Conservation (phyloP, 2,888 invertebrate genomes). For the Emmelina monodactyla region DNA sequence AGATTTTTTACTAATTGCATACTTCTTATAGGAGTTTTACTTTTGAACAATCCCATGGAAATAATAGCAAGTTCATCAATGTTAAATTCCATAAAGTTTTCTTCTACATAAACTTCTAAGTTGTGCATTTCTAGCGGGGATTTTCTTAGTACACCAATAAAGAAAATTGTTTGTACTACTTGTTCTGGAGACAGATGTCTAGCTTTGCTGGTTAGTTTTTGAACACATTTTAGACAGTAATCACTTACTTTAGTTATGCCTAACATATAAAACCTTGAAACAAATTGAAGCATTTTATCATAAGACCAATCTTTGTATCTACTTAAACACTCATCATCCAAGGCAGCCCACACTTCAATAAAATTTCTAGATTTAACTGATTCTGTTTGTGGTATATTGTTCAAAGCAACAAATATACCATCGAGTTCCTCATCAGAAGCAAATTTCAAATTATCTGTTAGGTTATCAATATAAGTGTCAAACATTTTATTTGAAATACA, state of each 20-base stretch:
- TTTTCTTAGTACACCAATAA: slow-evolving; percentile 67
- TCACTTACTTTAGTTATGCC: slow-evolving; percentile 61
- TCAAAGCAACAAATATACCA: slow-evolving; percentile 55
- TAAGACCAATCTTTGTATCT: slow-evolving; percentile 52
- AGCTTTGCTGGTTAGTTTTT: slow-evolving; percentile 64
- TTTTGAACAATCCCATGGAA: slow-evolving; percentile 82
- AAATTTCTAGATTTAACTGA: slow-evolving; percentile 65
- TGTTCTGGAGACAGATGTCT: slow-evolving; percentile 67
- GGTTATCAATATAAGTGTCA: slow-evolving; percentile 39
- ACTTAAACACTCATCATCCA: slow-evolving; percentile 71
- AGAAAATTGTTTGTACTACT: slow-evolving; percentile 73
- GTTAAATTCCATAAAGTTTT: slow-evolving; percentile 61
- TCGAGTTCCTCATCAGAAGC: slow-evolving; percentile 67
- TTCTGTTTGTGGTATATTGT: slow-evolving; percentile 56
- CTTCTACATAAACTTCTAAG: slow-evolving; percentile 65
- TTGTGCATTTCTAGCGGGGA: slow-evolving; percentile 69
- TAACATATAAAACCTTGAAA: slow-evolving; percentile 71
- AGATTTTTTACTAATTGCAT: slow-evolving; percentile 50
- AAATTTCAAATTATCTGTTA: slow-evolving; percentile 59
- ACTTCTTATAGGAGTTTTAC: slow-evolving; percentile 69
- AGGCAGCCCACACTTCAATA: slow-evolving; percentile 70
- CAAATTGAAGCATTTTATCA: slow-evolving; percentile 63
- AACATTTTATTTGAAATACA: slow-evolving; percentile 43
- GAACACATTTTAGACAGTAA: slow-evolving; percentile 60
- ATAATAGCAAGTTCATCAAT: slow-evolving; percentile 75